Evolutionary conservation across 2,888 invertebrate species (phyloP), one percentile per base, ranked within the genome.

Genomic region (Clistopyga incitator): DNA sequence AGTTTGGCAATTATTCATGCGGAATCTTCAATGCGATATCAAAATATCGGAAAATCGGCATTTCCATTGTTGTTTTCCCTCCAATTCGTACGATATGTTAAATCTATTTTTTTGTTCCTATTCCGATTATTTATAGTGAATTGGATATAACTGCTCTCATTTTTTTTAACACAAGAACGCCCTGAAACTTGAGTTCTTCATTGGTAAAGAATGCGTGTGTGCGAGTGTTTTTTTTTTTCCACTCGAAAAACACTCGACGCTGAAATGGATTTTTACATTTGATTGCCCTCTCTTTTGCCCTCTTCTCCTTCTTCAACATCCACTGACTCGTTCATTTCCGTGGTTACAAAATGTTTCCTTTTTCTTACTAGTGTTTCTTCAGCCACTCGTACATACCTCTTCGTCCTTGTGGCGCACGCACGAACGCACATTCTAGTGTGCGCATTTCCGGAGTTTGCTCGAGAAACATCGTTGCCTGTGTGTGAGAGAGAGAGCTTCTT

Each of bases 361-460:
- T 29, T 64, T 42, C 47, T 29, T 50, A 67, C 52, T 61, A 2
- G 50, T 45, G 23, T 38, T 70, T 70, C 45, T 71, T 71, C 42
- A 20, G 42, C 71, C 42, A 56, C 72, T 72, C 45, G 65, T 54
- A 56, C 65, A 34, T 23, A 67, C 38, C 18, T 64, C 15, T 56
- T 38, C 45, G 29, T 6, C 18, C 42, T 47, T 42, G 3, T 2
- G 25, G n/a, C 78, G 67, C 45, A 78, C 81, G 72, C 82, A 78
- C 72, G 72, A 74, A 82, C 50, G 82, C 72, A 78, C 78, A 68
- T 74, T 29, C 38, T 47, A 11, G 67, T 68, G 72, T 59, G 50
- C 82, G 34, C 78, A 67, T 71, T 50, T n/a, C 45, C 29, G n/a
- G 74, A 82, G 72, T 74, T 78, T 56, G 72, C 61, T 56, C 45